Evolutionary conservation across 2,888 invertebrate species (phyloP).

Genomic region (Plebejus anna): DNA sequence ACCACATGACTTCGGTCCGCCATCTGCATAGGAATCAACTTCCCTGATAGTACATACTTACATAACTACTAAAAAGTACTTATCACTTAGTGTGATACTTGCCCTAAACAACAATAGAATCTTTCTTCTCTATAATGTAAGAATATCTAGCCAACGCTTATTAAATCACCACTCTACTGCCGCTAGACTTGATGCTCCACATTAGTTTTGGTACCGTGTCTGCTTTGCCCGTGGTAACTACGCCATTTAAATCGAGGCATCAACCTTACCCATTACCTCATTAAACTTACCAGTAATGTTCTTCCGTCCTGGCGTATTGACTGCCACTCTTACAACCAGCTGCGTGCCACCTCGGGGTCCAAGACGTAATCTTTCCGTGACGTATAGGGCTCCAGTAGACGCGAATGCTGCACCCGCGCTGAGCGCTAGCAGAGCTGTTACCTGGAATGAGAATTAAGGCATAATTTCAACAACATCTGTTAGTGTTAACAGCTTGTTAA

Average conservation of each 20-base stretch:
- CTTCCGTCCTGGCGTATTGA: slow-evolving; percentile 82
- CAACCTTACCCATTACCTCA: not conserved
- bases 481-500: too few species aligned
- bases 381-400: slow-evolving; percentile 82
- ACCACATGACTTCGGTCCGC: too few species aligned
- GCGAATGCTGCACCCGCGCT: slow-evolving; percentile 84
- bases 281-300: slow-evolving; percentile 81
- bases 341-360: slow-evolving; percentile 84
- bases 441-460: slow-evolving; percentile 54
- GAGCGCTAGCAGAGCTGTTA: slow-evolving; percentile 81
- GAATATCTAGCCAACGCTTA: too few species aligned
- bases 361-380: slow-evolving; percentile 81
- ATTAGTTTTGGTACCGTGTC: not conserved
- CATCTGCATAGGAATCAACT: too few species aligned
- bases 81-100: too few species aligned
- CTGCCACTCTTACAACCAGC: slow-evolving; percentile 81
- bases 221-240: too few species aligned
- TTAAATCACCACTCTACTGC: too few species aligned
- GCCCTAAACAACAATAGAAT: too few species aligned
- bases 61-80: too few species aligned
- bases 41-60: too few species aligned
- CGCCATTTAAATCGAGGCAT: not conserved
- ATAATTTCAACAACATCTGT: too few species aligned
- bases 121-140: too few species aligned
- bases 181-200: not conserved